Percentiles rank a stretch among this genome's conserved stretches.
phyloP scores from a whole-genome alignment of 2,113 vertebrate species.

The human (Homo sapiens) region DNA sequence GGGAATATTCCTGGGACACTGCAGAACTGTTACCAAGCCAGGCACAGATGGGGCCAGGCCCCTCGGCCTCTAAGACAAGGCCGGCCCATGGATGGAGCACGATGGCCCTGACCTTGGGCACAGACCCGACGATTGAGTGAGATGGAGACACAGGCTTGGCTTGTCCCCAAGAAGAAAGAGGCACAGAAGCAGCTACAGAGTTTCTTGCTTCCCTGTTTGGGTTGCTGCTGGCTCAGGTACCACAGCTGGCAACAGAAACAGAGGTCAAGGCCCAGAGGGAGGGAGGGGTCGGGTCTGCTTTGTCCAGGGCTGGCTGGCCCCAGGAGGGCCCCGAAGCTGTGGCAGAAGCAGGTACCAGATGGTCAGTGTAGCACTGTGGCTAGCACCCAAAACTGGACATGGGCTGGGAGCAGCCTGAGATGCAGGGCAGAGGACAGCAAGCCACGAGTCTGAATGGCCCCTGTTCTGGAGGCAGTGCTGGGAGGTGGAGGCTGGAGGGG shows the following conservation, averaged over 20 bases:
- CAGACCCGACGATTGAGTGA: background rate
- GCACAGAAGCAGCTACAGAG: background rate
- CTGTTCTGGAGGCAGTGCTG: no score
- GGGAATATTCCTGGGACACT: background rate
- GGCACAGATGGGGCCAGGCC: background rate
- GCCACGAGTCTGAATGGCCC: background rate
- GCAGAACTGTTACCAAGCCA: background rate
- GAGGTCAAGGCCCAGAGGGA: background rate
- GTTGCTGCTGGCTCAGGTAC: background rate
- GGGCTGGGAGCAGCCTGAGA: background rate
- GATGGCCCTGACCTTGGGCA: background rate
- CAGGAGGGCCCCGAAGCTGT: background rate
- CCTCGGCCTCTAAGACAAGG: background rate
- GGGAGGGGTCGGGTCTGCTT: background rate
- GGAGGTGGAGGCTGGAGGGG: background rate
- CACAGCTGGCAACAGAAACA: background rate
- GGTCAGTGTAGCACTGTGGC: background rate
- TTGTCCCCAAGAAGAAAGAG: background rate
- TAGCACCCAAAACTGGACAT: background rate
- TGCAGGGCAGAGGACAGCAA: background rate
- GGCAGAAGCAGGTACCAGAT: background rate
- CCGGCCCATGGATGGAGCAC: fast-evolving
- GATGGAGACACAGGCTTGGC: background rate
- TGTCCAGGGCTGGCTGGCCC: background rate
- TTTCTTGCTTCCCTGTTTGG: no score